Percentiles rank a stretch among this genome's conserved stretches.
phyloP scores from a whole-genome alignment of 1,140 invertebrate species.

The Drosophila oshimai region DNA sequence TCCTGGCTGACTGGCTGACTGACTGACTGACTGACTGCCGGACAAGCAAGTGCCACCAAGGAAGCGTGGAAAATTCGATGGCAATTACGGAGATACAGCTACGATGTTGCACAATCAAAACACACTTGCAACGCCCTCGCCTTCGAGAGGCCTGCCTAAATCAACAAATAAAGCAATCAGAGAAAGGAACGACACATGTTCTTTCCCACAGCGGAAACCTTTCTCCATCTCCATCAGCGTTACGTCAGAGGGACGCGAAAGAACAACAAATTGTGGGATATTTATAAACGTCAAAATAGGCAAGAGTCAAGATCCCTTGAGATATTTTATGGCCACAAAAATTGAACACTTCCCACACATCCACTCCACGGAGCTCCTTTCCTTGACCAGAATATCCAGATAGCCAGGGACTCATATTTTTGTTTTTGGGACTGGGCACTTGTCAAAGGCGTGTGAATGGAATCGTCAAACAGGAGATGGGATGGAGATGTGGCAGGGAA shows the following conservation, averaged over 20 bases:
- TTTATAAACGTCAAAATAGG: slow-evolving; percentile 82
- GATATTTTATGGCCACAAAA: slow-evolving; percentile 64
- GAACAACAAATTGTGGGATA: slow-evolving; percentile 71
- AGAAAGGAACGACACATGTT: slow-evolving; percentile 59
- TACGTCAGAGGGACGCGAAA: slow-evolving; percentile 55
- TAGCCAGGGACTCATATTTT: neutral
- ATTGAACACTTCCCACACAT: slow-evolving; percentile 17
- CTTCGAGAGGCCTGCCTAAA: slow-evolving; percentile 63
- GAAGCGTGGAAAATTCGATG: slow-evolving; percentile 61
- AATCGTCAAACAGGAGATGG: slow-evolving; percentile 66
- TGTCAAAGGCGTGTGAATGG: slow-evolving; percentile 75
- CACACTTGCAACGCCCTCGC: slow-evolving; percentile 72
- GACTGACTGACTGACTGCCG: no score
- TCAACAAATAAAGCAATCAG: slow-evolving; percentile 82
- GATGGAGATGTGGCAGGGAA: slow-evolving; percentile 1
- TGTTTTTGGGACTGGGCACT: slow-evolving; percentile 26
- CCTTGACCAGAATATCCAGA: slow-evolving; percentile 27
- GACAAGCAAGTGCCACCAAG: slow-evolving; percentile 65
- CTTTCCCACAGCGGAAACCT: slow-evolving; percentile 68
- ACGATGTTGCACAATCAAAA: slow-evolving; percentile 64
- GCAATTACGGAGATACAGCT: slow-evolving; percentile 55
- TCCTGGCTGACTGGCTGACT: no score
- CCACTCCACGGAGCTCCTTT: slow-evolving; percentile 18
- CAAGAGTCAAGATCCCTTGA: slow-evolving; percentile 55
- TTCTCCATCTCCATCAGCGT: slow-evolving; percentile 79